A percentile compares a stretch with the other conserved stretches of the same genome.
These are phyloP conservation scores for Acanthis flammea DNA, from an alignment of 2,797 vertebrate species.

Conservation along the genomic window DNA sequence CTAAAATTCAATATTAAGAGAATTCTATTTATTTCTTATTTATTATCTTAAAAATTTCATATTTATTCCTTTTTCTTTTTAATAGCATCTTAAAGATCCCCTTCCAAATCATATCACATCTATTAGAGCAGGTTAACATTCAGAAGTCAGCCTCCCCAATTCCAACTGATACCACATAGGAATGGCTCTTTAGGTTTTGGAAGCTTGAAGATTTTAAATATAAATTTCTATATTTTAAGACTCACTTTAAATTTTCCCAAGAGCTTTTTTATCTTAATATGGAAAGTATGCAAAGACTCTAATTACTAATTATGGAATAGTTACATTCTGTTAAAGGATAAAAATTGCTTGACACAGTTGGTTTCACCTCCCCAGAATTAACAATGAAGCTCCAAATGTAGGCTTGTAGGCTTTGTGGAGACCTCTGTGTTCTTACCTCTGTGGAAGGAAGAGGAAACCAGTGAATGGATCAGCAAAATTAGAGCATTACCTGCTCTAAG, in stretches of 20 bases:
- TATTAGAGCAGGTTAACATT: background rate
- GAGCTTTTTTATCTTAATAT: background rate
- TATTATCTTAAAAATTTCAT: background rate
- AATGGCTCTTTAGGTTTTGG: background rate
- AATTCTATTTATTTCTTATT: background rate
- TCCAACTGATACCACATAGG: background rate
- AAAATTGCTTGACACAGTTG: background rate
- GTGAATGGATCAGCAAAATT: background rate
- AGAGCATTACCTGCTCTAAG: background rate
- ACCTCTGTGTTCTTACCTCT: background rate
- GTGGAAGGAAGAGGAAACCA: background rate
- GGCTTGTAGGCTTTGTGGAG: background rate
- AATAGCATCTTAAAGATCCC: background rate
- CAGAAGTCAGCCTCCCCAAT: background rate
- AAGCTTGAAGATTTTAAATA: background rate
- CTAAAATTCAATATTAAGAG: background rate
- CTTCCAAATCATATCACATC: background rate
- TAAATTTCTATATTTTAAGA: background rate
- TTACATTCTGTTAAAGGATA: slow-evolving; percentile 4
- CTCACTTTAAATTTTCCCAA: background rate
- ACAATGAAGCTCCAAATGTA: background rate
- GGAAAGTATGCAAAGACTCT: background rate
- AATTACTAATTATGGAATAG: background rate
- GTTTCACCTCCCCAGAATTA: background rate
- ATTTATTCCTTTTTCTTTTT: background rate